Evolutionary conservation across 1,140 invertebrate genomes (phyloP).

Genomic region (Planococcus citri): DNA sequence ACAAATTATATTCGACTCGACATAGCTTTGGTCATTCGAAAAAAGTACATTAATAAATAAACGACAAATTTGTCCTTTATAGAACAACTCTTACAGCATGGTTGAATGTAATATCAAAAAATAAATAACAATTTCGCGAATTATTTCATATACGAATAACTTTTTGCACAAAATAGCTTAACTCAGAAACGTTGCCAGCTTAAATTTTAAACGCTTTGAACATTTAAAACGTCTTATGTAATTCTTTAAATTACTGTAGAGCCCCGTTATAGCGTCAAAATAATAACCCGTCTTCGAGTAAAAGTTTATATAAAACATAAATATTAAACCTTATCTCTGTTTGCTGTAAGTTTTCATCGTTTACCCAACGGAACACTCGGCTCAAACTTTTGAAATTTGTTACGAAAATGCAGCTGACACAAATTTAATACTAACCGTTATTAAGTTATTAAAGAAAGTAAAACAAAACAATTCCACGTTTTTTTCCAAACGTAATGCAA

Average conservation of each 20-base stretch:
- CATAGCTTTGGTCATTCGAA: too few species aligned
- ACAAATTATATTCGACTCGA: too few species aligned
- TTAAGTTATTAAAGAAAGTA: conserved; percentile 12
- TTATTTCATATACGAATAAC: not conserved
- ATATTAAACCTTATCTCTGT: conserved; percentile 17
- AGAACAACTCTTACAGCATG: too few species aligned
- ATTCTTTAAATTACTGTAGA: not conserved
- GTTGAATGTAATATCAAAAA: not conserved
- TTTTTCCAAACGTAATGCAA: not conserved
- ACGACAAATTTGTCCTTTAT: too few species aligned
- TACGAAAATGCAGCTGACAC: conserved; percentile 16
- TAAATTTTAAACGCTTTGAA: conserved; percentile 15
- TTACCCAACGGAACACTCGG: conserved; percentile 8
- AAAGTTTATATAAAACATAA: conserved; percentile 20
- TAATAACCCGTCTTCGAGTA: conserved; percentile 13
- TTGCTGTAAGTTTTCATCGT: conserved; percentile 11
- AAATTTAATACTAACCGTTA: conserved; percentile 15
- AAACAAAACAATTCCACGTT: not conserved
- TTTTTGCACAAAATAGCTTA: not conserved
- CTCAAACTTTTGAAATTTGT: conserved; percentile 7
- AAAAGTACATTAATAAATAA: too few species aligned
- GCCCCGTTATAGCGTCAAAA: conserved; percentile 10
- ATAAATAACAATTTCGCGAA: not conserved
- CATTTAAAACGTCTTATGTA: conserved; percentile 16
- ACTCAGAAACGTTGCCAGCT: conserved; percentile 12